Conservation (phyloP, 2,888 invertebrate species). For the Apantesis nais region DNA sequence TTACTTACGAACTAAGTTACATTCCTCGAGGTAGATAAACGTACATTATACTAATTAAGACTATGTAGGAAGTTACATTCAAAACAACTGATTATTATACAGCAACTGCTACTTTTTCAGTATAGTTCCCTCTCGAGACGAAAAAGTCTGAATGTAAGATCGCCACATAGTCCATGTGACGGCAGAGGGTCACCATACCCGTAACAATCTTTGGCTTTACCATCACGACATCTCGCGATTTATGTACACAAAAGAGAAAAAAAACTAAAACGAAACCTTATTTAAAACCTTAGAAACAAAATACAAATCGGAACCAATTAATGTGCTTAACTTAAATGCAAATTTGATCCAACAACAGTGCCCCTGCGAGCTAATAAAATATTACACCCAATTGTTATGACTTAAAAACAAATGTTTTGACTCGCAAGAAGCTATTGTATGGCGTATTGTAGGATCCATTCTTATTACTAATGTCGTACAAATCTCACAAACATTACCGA, state of each 20-base stretch:
- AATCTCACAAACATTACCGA: slow-evolving; percentile 30
- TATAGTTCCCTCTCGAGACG: slow-evolving; percentile 28
- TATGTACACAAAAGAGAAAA: slow-evolving; percentile 69
- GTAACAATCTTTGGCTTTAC: slow-evolving; percentile 86
- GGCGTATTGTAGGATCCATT: slow-evolving; percentile 52
- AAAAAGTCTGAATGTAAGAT: slow-evolving; percentile 56
- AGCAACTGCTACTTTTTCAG: slow-evolving; percentile 26
- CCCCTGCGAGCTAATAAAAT: slow-evolving; percentile 41
- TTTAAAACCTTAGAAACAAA: slow-evolving; percentile 60
- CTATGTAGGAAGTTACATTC: slow-evolving; percentile 66
- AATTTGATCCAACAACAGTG: slow-evolving; percentile 61
- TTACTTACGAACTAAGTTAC: slow-evolving; percentile 76
- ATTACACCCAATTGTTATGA: slow-evolving; percentile 36
- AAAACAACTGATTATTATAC: slow-evolving; percentile 34
- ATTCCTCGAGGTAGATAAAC: slow-evolving; percentile 85
- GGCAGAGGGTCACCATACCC: slow-evolving; percentile 86
- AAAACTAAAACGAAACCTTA: slow-evolving; percentile 62
- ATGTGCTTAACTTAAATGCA: slow-evolving; percentile 61
- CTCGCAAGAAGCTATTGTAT: slow-evolving; percentile 46
- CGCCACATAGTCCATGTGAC: slow-evolving; percentile 76
- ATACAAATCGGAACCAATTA: slow-evolving; percentile 64
- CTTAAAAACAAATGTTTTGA: slow-evolving; percentile 33
- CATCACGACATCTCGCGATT: slow-evolving; percentile 85
- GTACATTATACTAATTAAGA: slow-evolving; percentile 70
- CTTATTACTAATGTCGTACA: slow-evolving; percentile 32